These are phyloP conservation scores for Phoeniculus purpureus DNA, from an alignment of 2,797 vertebrate species.

Conservation along the genomic window DNA sequence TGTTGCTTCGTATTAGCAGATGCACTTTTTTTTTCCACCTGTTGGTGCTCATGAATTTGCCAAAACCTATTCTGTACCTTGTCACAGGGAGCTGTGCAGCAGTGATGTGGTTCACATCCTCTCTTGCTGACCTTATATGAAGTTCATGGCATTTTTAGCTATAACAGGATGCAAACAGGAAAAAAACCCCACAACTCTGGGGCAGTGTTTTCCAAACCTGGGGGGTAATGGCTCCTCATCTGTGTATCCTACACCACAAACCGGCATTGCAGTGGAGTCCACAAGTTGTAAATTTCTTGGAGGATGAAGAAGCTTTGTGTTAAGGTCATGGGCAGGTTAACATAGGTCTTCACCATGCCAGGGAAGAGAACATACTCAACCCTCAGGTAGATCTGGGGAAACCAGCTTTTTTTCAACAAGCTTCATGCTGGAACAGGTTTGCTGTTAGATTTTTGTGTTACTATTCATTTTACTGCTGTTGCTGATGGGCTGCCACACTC, in stretches of 20 bases:
- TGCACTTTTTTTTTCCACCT: background rate
- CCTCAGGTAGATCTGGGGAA: background rate
- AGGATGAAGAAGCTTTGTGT: background rate
- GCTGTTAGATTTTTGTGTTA: background rate
- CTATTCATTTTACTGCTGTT: background rate
- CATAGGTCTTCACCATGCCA: background rate
- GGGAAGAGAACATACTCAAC: background rate
- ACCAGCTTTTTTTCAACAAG: background rate
- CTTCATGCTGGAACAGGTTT: background rate
- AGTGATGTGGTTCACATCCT: background rate
- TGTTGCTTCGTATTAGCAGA: background rate
- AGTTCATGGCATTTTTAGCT: background rate
- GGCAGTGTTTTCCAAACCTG: background rate
- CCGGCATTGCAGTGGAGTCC: background rate
- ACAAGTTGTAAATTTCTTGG: background rate
- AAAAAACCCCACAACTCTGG: too few species aligned
- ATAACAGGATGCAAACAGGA: background rate
- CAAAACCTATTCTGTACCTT: background rate
- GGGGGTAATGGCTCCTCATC: background rate
- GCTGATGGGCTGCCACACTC: background rate
- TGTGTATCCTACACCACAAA: background rate
- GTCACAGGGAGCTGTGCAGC: background rate
- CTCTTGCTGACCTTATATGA: background rate
- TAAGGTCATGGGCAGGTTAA: background rate
- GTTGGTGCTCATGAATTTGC: background rate